Evolutionary conservation across 2,888 invertebrate species (phyloP), one percentile per base, ranked within the genome.

Genomic region (Xestia ashworthii): DNA sequence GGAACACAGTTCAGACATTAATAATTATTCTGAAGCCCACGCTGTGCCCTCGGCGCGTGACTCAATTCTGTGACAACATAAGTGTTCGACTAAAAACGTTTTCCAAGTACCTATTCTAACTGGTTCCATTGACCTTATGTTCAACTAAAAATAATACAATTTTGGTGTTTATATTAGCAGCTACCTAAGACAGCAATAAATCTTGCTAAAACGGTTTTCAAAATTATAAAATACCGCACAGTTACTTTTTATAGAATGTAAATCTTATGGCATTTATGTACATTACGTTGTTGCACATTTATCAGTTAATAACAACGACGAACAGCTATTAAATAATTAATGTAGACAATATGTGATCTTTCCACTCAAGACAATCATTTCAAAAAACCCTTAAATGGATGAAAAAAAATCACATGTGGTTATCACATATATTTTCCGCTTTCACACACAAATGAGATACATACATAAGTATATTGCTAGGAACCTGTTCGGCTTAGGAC

Each of bases 261-360:
- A 11, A 71, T n/a, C 11, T 6, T 19, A 16, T 11, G 16, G 9
- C 55, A 38, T 62, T 16, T 48, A 44, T 44, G 16, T 60, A 19
- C 16, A 46, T 14, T 71, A 48, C n/a, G 50, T 58, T 22, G 12
- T n/a, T 68, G 53, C 64, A 38, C 19, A 32, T 77, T 19, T 64
- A 11, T 50, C 25, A 76, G 41, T n/a, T 50, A 71, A 53, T 25
- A 9, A 50, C 19, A 50, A 44, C 44, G 38, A 78, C 8, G 19
- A 78, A 46, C 53, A 38, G 50, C n/a, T 62, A 77, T 66, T 76
- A 19, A n/a, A n/a, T 67, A 41, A 76, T 50, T 76, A 58, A 44
- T 41, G 41, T 58, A 76, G 25, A 66, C 14, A 25, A 32, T 62
- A 53, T 38, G 22, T 38, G 44, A 60, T 60, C 11, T n/a, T 32